Base-by-base conservation (phyloP, 2,797 vertebrate species). In the Danio albolineatus region DNA sequence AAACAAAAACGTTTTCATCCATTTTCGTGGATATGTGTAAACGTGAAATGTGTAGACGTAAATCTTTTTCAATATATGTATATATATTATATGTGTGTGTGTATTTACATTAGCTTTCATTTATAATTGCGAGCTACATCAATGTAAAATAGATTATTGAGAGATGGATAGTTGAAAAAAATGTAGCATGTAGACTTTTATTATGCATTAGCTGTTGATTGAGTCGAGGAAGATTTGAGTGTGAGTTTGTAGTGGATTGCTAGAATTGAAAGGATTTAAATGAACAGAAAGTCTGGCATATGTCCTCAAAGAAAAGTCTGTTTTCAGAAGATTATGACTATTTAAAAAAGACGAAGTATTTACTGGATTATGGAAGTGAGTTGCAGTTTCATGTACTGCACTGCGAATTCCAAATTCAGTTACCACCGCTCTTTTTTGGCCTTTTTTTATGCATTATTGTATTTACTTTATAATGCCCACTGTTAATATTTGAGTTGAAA, bases 361-460 rank as follows among this genome's bases (percentile, higher is more conserved):
- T 38, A 4, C 48, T 17, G 17, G 16, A 69, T 53, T n/a, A 38
- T 53, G 4, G 36, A 38, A 39, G 10, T 51, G 48, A 39, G 48
- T 36, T 53, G 12, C 13, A 54, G 41, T 48, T 67, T 57, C 1
- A 67, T 56, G 16, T 19, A 16, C 62, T 56, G 61, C 41, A 13
- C 13, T 65, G 49, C 39, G 54, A 39, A 14, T 14, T 43, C 21
- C 36, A 60, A 70, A 70, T 61, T 53, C 9, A 8, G n/a, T 60
- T n/a, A 70, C 44, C 39, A 43, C 0, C 16, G n/a, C 5, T 38
- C 39, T 16, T 28, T 38, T 38, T 72, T 10, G 4, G 10, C 54
- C 69, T 41, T 19, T 51, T 7, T 41, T 38, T 38, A 21, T 51
- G 36, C 28, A 49, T 51, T 59, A 60, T 78, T 70, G 28, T 51